Conservation (phyloP, 2,888 invertebrate species). For the Brachylomia viminalis region DNA sequence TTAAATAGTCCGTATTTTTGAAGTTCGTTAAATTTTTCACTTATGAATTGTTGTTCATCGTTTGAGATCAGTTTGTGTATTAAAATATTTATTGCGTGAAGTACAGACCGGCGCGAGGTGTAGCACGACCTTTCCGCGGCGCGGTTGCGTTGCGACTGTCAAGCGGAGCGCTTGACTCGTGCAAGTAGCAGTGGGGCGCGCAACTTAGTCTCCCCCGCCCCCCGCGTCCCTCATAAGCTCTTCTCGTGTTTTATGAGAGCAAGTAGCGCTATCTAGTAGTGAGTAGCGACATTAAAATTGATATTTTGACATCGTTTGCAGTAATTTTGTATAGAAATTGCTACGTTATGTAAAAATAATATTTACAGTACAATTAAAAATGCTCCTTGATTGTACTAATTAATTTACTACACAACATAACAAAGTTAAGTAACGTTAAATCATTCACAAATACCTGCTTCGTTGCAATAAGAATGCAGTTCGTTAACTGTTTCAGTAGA, state of each 20-base stretch:
- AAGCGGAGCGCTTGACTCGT: slow-evolving; percentile 83
- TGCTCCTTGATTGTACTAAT: background rate
- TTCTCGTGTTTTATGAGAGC: slow-evolving; percentile 67
- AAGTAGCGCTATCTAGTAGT: slow-evolving; percentile 81
- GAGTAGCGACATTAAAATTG: slow-evolving; percentile 70
- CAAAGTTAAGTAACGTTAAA: background rate
- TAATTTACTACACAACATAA: background rate
- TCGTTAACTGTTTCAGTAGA: background rate
- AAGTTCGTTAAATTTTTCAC: slow-evolving; percentile 75
- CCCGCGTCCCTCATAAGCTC: slow-evolving; percentile 79
- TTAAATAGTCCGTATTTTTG: slow-evolving; percentile 71
- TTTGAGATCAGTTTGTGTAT: slow-evolving; percentile 83
- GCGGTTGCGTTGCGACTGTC: slow-evolving; percentile 87
- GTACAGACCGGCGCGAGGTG: slow-evolving; percentile 78
- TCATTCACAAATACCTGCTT: background rate
- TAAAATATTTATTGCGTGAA: slow-evolving; percentile 87
- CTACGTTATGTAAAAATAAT: background rate
- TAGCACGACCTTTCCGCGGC: slow-evolving; percentile 83
- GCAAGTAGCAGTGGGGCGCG: slow-evolving; percentile 87
- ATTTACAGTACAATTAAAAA: background rate
- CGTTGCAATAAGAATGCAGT: background rate
- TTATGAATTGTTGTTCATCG: slow-evolving; percentile 75
- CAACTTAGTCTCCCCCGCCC: slow-evolving; percentile 80
- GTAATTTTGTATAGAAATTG: background rate
- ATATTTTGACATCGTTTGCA: background rate